These are phyloP conservation scores for Esox niger DNA, from an alignment of 2,113 vertebrate genomes.

Conservation along the genomic window DNA sequence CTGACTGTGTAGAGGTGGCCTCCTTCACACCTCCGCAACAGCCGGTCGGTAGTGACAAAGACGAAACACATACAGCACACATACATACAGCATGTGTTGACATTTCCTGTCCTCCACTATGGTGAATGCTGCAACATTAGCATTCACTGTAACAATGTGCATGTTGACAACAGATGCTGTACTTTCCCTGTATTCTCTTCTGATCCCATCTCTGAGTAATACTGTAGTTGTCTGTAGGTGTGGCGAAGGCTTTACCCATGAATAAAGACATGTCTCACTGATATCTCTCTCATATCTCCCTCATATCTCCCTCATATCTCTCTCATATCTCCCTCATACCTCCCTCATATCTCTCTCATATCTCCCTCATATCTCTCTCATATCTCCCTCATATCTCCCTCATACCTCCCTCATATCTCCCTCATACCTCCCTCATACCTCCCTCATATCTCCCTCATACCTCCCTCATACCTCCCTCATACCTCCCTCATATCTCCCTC, in stretches of 20 bases:
- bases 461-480: too few relatives aligned
- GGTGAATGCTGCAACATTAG: neutral
- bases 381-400: conserved; percentile 31
- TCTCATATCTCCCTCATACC: too few relatives aligned
- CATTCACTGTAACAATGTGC: neutral
- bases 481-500: conserved; percentile 31
- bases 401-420: too few relatives aligned
- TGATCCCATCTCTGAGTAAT: too few relatives aligned
- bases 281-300: too few relatives aligned
- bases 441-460: conserved; percentile 26
- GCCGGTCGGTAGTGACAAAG: neutral
- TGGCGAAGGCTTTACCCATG: conserved; percentile 16
- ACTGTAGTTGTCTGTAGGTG: too few relatives aligned
- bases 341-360: conserved; percentile 28
- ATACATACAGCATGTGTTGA: too few relatives aligned
- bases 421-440: too few relatives aligned
- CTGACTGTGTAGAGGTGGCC: neutral
- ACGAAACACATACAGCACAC: neutral
- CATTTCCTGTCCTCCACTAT: neutral
- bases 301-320: too few relatives aligned
- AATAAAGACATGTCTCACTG: conserved; percentile 32
- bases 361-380: too few relatives aligned
- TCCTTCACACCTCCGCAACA: neutral
- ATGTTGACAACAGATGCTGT: neutral
- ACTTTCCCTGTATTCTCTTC: too few relatives aligned